Conservation (phyloP, 2,888 invertebrate genomes). For the Drosophila niveifrons region DNA sequence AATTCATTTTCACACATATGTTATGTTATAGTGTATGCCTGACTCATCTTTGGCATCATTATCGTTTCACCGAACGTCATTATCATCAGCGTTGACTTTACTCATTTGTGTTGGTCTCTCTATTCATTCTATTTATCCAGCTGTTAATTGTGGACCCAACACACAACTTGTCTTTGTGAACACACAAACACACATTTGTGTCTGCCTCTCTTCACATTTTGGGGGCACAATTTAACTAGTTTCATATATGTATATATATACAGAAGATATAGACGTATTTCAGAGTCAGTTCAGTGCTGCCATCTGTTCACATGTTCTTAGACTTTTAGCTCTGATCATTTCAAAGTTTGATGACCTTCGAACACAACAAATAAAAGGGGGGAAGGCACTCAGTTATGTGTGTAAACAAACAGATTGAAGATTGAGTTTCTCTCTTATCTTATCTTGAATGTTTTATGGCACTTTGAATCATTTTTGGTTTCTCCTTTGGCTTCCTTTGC, state of each 20-base stretch:
- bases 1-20: conserved; percentile 23
- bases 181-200: neutral
- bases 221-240: conserved; percentile 56
- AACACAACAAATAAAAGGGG: neutral
- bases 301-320: conserved; percentile 44
- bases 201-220: conserved; percentile 4
- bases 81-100: conserved; percentile 50
- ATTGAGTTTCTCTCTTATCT: conserved; percentile 30
- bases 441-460: conserved; percentile 18
- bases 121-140: conserved; percentile 62
- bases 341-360: conserved; percentile 76
- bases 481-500: neutral
- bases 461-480: neutral
- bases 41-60: conserved; percentile 20
- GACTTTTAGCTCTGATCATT: conserved; percentile 1
- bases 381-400: conserved; percentile 27
- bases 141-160: conserved; percentile 69
- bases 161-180: conserved; percentile 16
- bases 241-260: too few species aligned
- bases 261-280: conserved; percentile 7
- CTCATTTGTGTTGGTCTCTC: conserved; percentile 36
- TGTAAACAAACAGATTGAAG: conserved; percentile 57
- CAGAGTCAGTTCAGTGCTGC: conserved; percentile 15
- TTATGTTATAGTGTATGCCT: conserved; percentile 3
- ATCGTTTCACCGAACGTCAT: conserved; percentile 25